Base-by-base conservation (phyloP, 2,797 vertebrate species). In the Myioborus miniatus region DNA sequence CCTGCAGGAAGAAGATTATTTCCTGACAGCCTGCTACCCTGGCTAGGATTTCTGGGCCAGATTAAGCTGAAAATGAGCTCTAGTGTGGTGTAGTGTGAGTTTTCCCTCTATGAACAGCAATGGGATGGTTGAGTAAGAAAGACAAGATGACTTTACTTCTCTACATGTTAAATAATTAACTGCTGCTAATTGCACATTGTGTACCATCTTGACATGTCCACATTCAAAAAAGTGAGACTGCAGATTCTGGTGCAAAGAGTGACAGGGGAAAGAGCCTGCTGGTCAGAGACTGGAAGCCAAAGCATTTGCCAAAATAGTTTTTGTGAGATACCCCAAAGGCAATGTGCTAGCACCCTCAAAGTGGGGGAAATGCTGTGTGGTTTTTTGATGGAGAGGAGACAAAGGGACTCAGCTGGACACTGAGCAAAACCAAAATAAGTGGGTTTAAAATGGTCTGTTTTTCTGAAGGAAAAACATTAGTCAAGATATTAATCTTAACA, bases 11-110 rank as follows among this genome's bases (percentile, higher is more conserved):
- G 27, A 39, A 71, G 17, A 36, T 36, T 29, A 20, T 49, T 37
- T 26, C 15, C 64, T 58, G 27, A 13, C 46, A 74, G 36, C 3
- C 12, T 64, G 20, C 15, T 39, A 58, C 7, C 2, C 12, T 72
- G 27, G 23, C n/a, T 72, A 49, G 63, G 63, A 47, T 67, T 87
- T 72, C 32, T 79, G 59, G 10, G 8, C 9, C 50, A 55, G 24
- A 84, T 67, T 19, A 6, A 67, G 56, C 30, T 68, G 23, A 78
- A 93, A 87, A 86, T 23, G 19, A 83, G 3, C 15, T 83, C 37
- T 41, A 21, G 22, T 0, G 0, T 39, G 21, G 11, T 5, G 5
- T 17, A 34, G 19, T 22, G 26, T 46, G 47, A n/a, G 4, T 41
- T 94, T 83, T 58, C 12, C 9, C 14, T 67, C 0, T 24, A 30